Base-by-base conservation (phyloP, 2,797 vertebrate genomes). In the Pelodytes ibericus region DNA sequence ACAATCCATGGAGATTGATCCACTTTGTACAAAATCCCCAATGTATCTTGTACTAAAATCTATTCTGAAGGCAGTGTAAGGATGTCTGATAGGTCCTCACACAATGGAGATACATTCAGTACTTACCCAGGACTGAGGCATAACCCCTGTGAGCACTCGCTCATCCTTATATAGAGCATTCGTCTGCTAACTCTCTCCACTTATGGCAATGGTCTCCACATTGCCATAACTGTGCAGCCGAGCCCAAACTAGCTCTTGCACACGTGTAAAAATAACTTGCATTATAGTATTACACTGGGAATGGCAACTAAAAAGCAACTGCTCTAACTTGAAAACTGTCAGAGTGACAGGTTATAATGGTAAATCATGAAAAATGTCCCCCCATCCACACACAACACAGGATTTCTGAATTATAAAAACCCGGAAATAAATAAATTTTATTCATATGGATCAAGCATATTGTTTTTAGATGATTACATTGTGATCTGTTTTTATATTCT, bases 231-330 rank as follows among this genome's bases (percentile, higher is more conserved):
- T 15, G 24, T n/a, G n/a, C 44, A 57, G 18, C 24, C n/a, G 1
- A 2, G 33, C 51, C 51, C 53, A 59, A 59, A 58, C 31, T 5
- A 58, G 68, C 29, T 62, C 31, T 63, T 70, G 58, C 56, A 56
- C 74, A 51, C 25, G 56, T 27, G 59, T 70, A 53, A 63, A 76
- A 76, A 76, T 76, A 76, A 69, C 65, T 20, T 10, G 13, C 66
- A 69, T 31, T 36, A 69, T 56, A n/a, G n/a, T n/a, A n/a, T 56
- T 10, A 30, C 24, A 39, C 66, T 56, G 30, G 49, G 24, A 13
- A 58, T 47, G n/a, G 39, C 15, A 0, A 16, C 3, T 47, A 5
- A 27, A n/a, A 63, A 29, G 18, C 25, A 61, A 27, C 66, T 62
- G 61, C 58, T 66, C 33, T 22, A 41, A 27, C 29, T 4, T 53